Percentiles rank a stretch among this genome's conserved stretches.
Conservation (phyloP, 2,113 vertebrate species). For the Kobus ellipsiprymnus region DNA sequence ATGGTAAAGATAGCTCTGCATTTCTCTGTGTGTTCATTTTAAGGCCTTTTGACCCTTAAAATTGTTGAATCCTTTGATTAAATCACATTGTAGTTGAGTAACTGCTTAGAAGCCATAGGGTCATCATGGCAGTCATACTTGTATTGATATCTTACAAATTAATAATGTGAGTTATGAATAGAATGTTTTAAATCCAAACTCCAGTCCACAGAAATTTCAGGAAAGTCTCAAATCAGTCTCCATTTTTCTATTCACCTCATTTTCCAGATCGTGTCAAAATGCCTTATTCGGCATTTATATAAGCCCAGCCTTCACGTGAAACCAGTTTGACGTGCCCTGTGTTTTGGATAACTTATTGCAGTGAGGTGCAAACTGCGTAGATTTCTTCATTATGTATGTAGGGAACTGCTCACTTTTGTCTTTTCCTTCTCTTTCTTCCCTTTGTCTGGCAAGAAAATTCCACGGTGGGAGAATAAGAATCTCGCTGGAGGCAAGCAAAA, state of each 20-base stretch:
- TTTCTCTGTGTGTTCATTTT: slow-evolving; percentile 9
- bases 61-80: slow-evolving; percentile 39
- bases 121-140: slow-evolving; percentile 19
- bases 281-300: slow-evolving; percentile 1
- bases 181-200: slow-evolving; percentile 55
- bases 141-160: slow-evolving; percentile 50
- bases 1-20: background rate
- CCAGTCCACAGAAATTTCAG: slow-evolving; percentile 37
- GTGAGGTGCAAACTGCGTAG: background rate
- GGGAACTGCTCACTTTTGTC: background rate
- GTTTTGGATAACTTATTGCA: background rate
- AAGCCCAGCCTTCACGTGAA: background rate
- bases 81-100: slow-evolving; percentile 34
- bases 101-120: slow-evolving; percentile 22
- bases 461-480: background rate
- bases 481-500: background rate
- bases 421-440: background rate
- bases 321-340: background rate
- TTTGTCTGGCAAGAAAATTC: background rate
- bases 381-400: background rate
- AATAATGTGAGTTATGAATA: slow-evolving; percentile 54
- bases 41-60: background rate
- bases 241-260: background rate
- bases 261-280: slow-evolving; percentile 42
- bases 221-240: slow-evolving; percentile 27